Conservation (phyloP, 2,797 vertebrate species). For the Uromys caudimaculatus region DNA sequence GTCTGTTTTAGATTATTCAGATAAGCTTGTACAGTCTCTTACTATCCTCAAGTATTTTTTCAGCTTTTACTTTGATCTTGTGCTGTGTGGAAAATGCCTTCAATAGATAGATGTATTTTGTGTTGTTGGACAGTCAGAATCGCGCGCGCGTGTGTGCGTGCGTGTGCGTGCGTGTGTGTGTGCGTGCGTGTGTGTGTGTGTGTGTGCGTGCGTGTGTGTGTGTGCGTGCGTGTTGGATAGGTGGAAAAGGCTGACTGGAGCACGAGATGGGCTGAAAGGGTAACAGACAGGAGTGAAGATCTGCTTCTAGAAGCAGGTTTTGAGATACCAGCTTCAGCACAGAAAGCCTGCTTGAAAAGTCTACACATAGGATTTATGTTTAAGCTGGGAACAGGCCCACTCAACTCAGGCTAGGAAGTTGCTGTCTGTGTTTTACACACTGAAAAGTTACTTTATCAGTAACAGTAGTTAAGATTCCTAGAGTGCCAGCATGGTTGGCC, state of each 20-base stretch:
- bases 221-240: too few relatives aligned
- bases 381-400: background rate
- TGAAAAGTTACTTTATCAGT: slow-evolving; percentile 18
- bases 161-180: background rate
- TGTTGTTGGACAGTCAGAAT: slow-evolving; percentile 22
- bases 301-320: slow-evolving; percentile 15
- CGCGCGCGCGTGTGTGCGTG: background rate
- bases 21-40: background rate
- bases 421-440: background rate
- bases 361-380: background rate
- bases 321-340: background rate
- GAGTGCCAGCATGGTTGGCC: background rate
- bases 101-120: background rate
- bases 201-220: background rate
- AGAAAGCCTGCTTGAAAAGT: slow-evolving; percentile 35
- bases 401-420: slow-evolving; percentile 12
- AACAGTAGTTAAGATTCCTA: slow-evolving; percentile 39
- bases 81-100: slow-evolving; percentile 2
- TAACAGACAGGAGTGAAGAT: background rate
- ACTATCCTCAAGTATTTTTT: slow-evolving; percentile 40
- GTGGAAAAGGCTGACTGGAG: background rate
- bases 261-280: background rate
- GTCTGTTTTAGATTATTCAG: slow-evolving; percentile 22
- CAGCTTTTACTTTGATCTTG: background rate
- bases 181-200: background rate